Conservation (phyloP, 2,797 vertebrate species). For the Gouania willdenowi region DNA sequence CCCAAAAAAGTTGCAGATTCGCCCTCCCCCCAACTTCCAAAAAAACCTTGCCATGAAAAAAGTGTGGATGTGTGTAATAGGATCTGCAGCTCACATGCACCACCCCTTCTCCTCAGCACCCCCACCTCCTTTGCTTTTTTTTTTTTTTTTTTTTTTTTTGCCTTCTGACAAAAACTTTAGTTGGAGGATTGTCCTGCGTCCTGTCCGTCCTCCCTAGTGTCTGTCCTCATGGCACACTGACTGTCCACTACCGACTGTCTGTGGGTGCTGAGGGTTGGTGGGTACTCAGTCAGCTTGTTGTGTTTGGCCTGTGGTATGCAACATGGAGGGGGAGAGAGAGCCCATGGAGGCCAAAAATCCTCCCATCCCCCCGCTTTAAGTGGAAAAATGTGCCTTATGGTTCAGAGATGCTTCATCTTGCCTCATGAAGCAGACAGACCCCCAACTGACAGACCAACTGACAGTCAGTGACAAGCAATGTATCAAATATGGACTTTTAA, state of each 20-base stretch:
- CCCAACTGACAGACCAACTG: neutral
- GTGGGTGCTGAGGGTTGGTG: slow-evolving; percentile 10
- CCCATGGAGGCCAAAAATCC: slow-evolving; percentile 52
- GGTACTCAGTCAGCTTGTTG: slow-evolving; percentile 19
- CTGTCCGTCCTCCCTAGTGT: too few relatives aligned
- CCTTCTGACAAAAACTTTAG: slow-evolving; percentile 31
- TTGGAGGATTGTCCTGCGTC: slow-evolving; percentile 12
- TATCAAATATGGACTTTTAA: too few relatives aligned
- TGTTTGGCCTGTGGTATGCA: slow-evolving; percentile 62
- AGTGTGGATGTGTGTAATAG: slow-evolving; percentile 75
- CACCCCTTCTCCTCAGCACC: slow-evolving; percentile 58
- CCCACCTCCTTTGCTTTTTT: slow-evolving; percentile 16
- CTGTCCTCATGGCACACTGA: too few relatives aligned
- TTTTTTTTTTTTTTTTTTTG: slow-evolving; percentile 13
- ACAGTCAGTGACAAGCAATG: too few relatives aligned
- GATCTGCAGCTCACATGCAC: slow-evolving; percentile 66
- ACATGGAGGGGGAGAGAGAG: slow-evolving; percentile 62
- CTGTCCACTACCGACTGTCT: neutral
- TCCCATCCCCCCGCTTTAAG: slow-evolving; percentile 72
- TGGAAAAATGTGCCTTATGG: slow-evolving; percentile 69
- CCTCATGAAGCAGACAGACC: slow-evolving; percentile 9
- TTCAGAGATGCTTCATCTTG: slow-evolving; percentile 28
- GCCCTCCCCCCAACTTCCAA: slow-evolving; percentile 62
- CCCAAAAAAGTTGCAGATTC: slow-evolving; percentile 48
- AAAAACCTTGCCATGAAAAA: slow-evolving; percentile 61